These are phyloP conservation scores for Siniperca scherzeri DNA, from an alignment of 2,797 vertebrate genomes.

Conservation along the genomic window DNA sequence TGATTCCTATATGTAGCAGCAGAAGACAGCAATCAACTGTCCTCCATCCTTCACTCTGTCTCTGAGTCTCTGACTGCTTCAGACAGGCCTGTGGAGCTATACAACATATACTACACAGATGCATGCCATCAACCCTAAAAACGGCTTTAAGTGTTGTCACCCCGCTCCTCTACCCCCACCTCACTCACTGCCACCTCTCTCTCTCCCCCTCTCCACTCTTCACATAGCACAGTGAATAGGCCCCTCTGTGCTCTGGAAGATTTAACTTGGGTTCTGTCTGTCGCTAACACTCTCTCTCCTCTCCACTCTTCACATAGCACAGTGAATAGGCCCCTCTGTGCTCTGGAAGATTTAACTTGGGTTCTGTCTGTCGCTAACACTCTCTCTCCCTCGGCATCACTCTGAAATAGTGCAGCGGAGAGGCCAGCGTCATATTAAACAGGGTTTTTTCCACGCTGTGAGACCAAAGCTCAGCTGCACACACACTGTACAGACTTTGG, in stretches of 20 bases:
- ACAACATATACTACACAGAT: conserved; percentile 48
- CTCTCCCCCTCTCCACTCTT: conserved; percentile 13
- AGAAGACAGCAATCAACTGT: conserved; percentile 45
- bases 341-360: conserved; percentile 67
- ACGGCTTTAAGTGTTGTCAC: conserved; percentile 54
- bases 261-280: conserved; percentile 64
- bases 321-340: conserved; percentile 73
- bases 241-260: conserved; percentile 70
- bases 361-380: conserved; percentile 59
- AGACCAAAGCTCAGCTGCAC: conserved; percentile 19
- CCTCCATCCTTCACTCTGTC: conserved; percentile 31
- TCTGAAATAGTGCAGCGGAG: conserved; percentile 50
- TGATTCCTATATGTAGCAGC: conserved; percentile 19
- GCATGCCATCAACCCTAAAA: conserved; percentile 42
- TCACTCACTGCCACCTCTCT: conserved; percentile 30
- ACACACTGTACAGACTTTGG: not conserved
- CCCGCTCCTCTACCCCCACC: conserved; percentile 25
- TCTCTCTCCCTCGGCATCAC: conserved; percentile 49
- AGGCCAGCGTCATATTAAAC: conserved; percentile 35
- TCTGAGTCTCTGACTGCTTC: conserved; percentile 33
- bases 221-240: conserved; percentile 66
- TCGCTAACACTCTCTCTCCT: conserved; percentile 55
- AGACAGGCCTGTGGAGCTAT: conserved; percentile 34
- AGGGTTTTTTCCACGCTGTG: not conserved
- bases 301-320: conserved; percentile 48